These are phyloP conservation scores for Melinaea menophilus DNA, from an alignment of 2,888 invertebrate genomes.

Conservation along the genomic window DNA sequence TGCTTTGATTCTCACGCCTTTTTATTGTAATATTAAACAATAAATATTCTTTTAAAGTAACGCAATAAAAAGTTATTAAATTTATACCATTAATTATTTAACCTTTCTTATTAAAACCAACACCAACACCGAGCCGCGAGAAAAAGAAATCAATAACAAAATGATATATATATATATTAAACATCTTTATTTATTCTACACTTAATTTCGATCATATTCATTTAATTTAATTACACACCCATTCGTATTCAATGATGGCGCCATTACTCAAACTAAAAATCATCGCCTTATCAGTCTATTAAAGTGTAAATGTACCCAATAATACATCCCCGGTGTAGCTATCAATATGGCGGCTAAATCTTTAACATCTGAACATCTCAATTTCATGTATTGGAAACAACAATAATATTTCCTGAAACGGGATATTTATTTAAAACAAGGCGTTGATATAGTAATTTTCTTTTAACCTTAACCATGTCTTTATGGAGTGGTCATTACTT, in stretches of 20 bases:
- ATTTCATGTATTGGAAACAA: slow-evolving; percentile 76
- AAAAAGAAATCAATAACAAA: too few species aligned
- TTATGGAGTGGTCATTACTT: slow-evolving; percentile 79
- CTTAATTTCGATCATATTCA: slow-evolving; percentile 24
- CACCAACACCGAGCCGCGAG: too few species aligned
- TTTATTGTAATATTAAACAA: too few species aligned
- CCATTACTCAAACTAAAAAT: slow-evolving; percentile 32
- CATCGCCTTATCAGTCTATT: slow-evolving; percentile 28
- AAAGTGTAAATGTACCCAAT: slow-evolving; percentile 62
- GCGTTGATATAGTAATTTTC: slow-evolving; percentile 79
- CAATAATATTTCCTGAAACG: slow-evolving; percentile 78
- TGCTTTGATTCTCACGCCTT: too few species aligned
- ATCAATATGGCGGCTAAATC: slow-evolving; percentile 73
- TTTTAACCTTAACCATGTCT: slow-evolving; percentile 79
- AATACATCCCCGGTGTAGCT: slow-evolving; percentile 72
- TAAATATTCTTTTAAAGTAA: too few species aligned
- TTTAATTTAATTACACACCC: slow-evolving; percentile 34
- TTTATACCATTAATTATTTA: too few species aligned
- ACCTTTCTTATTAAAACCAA: too few species aligned
- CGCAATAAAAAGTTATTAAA: too few species aligned
- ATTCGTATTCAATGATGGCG: slow-evolving; percentile 30
- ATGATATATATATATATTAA: too few species aligned
- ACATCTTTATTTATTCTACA: not conserved
- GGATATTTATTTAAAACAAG: slow-evolving; percentile 79
- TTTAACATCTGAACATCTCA: slow-evolving; percentile 73